phyloP scores from a whole-genome alignment of 2,113 vertebrate species.

The Zosterops borbonicus region DNA sequence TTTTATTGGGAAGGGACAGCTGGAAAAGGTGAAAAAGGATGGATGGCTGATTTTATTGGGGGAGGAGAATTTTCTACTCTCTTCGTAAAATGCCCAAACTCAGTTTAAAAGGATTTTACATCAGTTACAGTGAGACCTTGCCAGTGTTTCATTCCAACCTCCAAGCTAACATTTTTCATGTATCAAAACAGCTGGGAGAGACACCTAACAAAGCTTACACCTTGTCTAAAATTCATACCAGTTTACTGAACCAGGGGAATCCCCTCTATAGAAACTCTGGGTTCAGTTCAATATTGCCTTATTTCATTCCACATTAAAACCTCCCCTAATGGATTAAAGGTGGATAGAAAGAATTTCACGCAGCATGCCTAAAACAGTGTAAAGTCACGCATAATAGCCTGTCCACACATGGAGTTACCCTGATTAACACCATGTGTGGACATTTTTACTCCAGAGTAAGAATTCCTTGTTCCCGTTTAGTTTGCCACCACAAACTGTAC shows the following conservation, averaged over 20 bases:
- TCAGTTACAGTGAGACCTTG: not conserved
- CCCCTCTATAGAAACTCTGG: not conserved
- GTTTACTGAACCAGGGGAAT: not conserved
- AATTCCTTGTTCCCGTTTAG: not conserved
- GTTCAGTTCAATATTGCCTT: not conserved
- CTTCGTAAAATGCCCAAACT: not conserved
- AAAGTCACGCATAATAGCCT: constrained; percentile 2
- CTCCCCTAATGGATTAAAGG: not conserved
- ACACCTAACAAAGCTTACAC: not conserved
- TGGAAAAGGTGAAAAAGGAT: not conserved
- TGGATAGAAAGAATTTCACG: not conserved
- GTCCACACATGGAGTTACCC: not conserved
- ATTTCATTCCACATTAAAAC: not conserved
- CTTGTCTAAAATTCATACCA: not conserved
- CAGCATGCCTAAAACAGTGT: not conserved
- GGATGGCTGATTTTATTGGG: not conserved
- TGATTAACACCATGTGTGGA: constrained; percentile 55
- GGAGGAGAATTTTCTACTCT: not conserved
- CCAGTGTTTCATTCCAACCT: not conserved
- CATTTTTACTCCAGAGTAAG: not conserved
- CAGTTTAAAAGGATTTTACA: not conserved
- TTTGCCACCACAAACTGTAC: not conserved
- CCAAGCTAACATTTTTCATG: not conserved
- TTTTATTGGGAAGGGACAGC: not conserved
- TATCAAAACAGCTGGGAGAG: not conserved